Evolutionary conservation across 2,113 vertebrate species (phyloP).

Genomic region (Lamprologus ornatipinnis): DNA sequence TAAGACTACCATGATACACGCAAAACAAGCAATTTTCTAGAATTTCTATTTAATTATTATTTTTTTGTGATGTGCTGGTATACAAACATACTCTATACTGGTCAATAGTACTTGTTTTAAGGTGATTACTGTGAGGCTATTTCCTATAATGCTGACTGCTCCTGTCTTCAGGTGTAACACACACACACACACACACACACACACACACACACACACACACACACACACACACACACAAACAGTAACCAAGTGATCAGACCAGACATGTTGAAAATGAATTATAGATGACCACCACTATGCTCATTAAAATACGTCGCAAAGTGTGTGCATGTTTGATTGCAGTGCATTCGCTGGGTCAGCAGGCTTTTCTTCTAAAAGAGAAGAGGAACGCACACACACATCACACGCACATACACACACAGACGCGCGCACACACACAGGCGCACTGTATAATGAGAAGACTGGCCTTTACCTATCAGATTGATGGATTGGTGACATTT

Average conservation of each 20-base stretch:
- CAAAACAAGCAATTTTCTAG: background rate
- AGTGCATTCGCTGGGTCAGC: constrained; percentile 6
- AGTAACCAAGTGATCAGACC: background rate
- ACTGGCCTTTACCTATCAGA: constrained; percentile 52
- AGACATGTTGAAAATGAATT: constrained; percentile 42
- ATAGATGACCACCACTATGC: constrained; percentile 33
- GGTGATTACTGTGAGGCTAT: background rate
- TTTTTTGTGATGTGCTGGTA: background rate
- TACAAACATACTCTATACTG: background rate
- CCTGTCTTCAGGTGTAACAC: background rate
- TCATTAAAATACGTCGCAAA: constrained; percentile 40
- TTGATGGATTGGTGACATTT: constrained; percentile 61
- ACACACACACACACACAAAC: background rate
- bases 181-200: background rate
- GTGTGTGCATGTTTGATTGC: background rate
- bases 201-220: background rate
- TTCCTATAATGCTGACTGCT: background rate
- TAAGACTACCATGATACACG: background rate
- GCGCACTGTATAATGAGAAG: constrained; percentile 19
- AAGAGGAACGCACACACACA: background rate
- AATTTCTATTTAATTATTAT: background rate
- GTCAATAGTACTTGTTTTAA: background rate
- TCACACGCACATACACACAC: background rate
- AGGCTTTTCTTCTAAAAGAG: background rate
- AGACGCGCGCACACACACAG: background rate